phyloP scores from a whole-genome alignment of 2,888 invertebrate species.

The Hymenopus coronatus region DNA sequence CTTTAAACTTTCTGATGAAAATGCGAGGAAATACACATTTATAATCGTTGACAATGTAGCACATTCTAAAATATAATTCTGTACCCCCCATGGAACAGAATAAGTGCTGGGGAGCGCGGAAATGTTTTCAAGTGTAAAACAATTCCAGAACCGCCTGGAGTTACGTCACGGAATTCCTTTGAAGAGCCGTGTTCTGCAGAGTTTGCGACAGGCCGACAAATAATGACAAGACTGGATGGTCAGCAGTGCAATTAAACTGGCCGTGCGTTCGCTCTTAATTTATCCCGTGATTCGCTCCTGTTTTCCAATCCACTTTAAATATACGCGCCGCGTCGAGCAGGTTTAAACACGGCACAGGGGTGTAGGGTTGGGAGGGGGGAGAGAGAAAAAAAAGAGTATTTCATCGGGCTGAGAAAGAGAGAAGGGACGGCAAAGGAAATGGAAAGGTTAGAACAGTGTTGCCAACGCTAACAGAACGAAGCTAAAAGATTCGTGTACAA shows the following conservation, averaged over 20 bases:
- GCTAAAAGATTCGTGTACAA: background rate
- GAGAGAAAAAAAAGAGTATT: background rate
- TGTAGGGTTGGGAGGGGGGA: background rate
- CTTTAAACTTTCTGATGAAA: background rate
- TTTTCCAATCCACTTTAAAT: slow-evolving; percentile 31
- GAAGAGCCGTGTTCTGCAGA: background rate
- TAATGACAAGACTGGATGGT: slow-evolving; percentile 3
- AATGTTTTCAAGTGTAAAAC: background rate
- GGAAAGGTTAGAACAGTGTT: background rate
- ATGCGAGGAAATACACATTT: background rate
- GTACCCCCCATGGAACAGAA: background rate
- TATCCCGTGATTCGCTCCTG: slow-evolving; percentile 12
- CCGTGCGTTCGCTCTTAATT: slow-evolving; percentile 16
- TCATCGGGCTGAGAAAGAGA: background rate
- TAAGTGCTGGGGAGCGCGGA: background rate
- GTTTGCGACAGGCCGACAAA: background rate
- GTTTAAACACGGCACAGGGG: slow-evolving; percentile 15
- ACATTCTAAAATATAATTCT: background rate
- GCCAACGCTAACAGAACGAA: background rate
- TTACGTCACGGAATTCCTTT: background rate
- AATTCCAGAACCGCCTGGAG: background rate
- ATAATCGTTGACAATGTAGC: background rate
- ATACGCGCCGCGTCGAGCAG: slow-evolving; percentile 19
- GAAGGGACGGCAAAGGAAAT: background rate
- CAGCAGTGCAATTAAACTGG: slow-evolving; percentile 7